These are phyloP conservation scores for Tenthredo notha DNA, from an alignment of 2,888 invertebrate genomes.

Conservation along the genomic window DNA sequence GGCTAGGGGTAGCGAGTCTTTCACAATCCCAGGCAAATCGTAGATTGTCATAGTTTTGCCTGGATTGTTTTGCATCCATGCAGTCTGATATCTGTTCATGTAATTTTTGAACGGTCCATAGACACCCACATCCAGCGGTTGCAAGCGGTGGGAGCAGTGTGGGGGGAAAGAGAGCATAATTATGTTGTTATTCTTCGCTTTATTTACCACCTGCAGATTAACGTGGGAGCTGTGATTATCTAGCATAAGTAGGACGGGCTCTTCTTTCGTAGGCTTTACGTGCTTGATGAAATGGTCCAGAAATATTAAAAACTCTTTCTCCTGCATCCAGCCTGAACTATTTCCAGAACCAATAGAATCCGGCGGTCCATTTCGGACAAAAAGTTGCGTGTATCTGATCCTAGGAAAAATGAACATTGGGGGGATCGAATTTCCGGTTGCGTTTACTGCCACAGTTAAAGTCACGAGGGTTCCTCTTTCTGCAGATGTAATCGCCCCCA, in stretches of 20 bases:
- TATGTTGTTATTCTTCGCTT: conserved; percentile 67
- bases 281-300: conserved; percentile 68
- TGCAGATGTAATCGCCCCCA: conserved; percentile 51
- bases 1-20: conserved; percentile 68
- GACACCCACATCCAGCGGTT: conserved; percentile 68
- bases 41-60: conserved; percentile 75
- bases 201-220: conserved; percentile 59
- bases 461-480: conserved; percentile 60
- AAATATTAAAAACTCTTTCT: conserved; percentile 64
- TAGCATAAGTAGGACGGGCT: conserved; percentile 60
- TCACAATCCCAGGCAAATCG: conserved; percentile 72
- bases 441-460: conserved; percentile 60
- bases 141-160: conserved; percentile 70
- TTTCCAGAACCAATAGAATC: conserved; percentile 68
- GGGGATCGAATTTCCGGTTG: conserved; percentile 61
- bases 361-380: conserved; percentile 64
- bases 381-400: conserved; percentile 61
- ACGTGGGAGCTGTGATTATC: conserved; percentile 63
- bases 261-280: conserved; percentile 58
- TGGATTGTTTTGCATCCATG: conserved; percentile 72
- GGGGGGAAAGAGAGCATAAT: conserved; percentile 70
- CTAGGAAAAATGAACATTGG: conserved; percentile 68
- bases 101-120: conserved; percentile 63
- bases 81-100: conserved; percentile 56
- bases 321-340: conserved; percentile 69